Evolutionary conservation across 92 coral and sea anemone species (phyloP), one percentile per base, ranked within the genome.

Genomic region (Nematostella vectensis): DNA sequence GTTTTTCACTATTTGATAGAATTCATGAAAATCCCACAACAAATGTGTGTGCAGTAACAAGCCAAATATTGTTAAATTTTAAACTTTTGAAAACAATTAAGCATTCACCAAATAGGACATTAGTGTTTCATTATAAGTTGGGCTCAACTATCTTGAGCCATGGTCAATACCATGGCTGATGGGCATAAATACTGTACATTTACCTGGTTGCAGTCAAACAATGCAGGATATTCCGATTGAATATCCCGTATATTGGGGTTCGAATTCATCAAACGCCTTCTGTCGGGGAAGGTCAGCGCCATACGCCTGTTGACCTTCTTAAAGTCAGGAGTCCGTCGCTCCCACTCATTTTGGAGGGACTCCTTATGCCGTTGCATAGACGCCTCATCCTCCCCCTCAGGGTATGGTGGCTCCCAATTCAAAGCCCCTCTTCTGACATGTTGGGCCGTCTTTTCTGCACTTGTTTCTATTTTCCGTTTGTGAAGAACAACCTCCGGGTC

Each of bases 341-440:
- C 18, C 69, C 74, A 62, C 50, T 83, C 94, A 39, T 36, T 48
- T 55, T 68, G 62, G 0, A 64, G 27, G 13, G 60, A 53, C 1
- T 68, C 70, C 29, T 54, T 68, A 47, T 82, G 83, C 19, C 38
- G 50, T 29, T 28, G 10, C 61, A 83, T 50, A 0, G 94, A 78
- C 1, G 54, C 57, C 38, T 73, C 79, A 36, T 77, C 85, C 29
- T 83, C 85, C 3, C 85, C 85, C 29, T 83, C 93, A 47, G 85
- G 77, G 38, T 28, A 77, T 8, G 80, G 85, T 20, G 82, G 86
- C 43, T 73, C 79, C 86, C 87, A 84, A 50, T 78, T 84, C 0
- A 83, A 43, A 4, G 64, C 87, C 2, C 86, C 87, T 31, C 87
- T 45, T 15, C 77, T 39, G 1, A 67, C 31, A 17, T 54, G 62